Percentiles rank a stretch among this genome's conserved stretches.
phyloP scores from a whole-genome alignment of 2,888 invertebrate genomes.

The Papilio gigon region DNA sequence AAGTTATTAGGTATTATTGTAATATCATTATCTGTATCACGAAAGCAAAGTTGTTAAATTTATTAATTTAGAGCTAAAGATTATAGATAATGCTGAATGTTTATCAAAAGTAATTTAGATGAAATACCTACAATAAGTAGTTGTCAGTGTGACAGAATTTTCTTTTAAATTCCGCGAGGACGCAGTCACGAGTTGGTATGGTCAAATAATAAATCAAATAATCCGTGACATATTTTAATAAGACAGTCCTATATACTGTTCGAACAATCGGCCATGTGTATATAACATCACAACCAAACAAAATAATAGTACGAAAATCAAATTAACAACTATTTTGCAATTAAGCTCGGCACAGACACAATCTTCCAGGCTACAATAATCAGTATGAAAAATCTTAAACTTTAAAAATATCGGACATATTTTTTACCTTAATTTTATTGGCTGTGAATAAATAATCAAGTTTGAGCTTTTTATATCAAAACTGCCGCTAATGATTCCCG shows the following conservation, averaged over 20 bases:
- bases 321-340: slow-evolving; percentile 45
- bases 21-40: slow-evolving; percentile 9
- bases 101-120: not conserved
- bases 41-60: not conserved
- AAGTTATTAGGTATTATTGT: not conserved
- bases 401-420: slow-evolving; percentile 7
- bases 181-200: no score
- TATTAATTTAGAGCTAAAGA: not conserved
- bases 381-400: slow-evolving; percentile 9
- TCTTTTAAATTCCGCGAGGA: no score
- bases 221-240: slow-evolving; percentile 39
- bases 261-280: slow-evolving; percentile 66
- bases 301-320: slow-evolving; percentile 46
- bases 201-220: slow-evolving; percentile 11
- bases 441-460: not conserved
- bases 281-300: slow-evolving; percentile 72
- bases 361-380: not conserved
- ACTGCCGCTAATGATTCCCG: not conserved
- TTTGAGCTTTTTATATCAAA: slow-evolving; percentile 8
- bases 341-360: slow-evolving; percentile 39
- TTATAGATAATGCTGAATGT: not conserved
- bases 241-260: slow-evolving; percentile 42
- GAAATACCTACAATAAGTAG: not conserved
- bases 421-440: slow-evolving; percentile 7
- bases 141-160: not conserved